phyloP scores from a whole-genome alignment of 2,113 vertebrate species.

The Halichoeres trimaculatus region DNA sequence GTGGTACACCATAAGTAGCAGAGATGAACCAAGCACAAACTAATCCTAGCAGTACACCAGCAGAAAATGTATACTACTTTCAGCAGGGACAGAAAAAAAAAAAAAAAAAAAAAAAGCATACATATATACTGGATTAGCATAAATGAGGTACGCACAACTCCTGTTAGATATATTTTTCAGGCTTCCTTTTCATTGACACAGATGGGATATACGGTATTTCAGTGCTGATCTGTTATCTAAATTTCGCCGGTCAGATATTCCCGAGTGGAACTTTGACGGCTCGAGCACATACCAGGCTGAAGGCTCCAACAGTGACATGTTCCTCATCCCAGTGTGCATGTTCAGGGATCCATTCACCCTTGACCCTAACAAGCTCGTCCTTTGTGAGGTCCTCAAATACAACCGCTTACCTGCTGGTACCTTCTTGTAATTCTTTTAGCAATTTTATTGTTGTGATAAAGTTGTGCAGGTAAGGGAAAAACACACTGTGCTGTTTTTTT shows the following conservation, averaged over 20 bases:
- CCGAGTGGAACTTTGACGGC: constrained; percentile 88
- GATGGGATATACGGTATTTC: not conserved
- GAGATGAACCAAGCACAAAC: no score
- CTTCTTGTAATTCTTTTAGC: constrained; percentile 60
- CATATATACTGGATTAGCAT: no score
- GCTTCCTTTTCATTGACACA: no score
- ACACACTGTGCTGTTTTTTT: constrained; percentile 59
- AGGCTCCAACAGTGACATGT: constrained; percentile 91
- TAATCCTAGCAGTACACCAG: no score
- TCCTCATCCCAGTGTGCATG: constrained; percentile 83
- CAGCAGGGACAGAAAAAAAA: no score
- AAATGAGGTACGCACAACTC: no score
- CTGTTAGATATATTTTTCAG: no score
- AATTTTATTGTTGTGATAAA: rapidly evolving
- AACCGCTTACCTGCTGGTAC: constrained; percentile 84
- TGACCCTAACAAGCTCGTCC: constrained; percentile 88
- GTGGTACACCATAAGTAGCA: no score
- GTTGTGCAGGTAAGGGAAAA: constrained; percentile 24
- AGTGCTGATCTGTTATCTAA: constrained; percentile 52
- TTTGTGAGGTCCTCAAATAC: constrained; percentile 87
- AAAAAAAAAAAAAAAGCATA: no score
- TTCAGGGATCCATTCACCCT: constrained; percentile 86
- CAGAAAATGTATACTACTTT: no score
- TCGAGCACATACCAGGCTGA: constrained; percentile 83
- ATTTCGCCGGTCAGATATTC: constrained; percentile 76